These are phyloP conservation scores for Naso thynnoides DNA, from an alignment of 2,797 vertebrate genomes.

Conservation along the genomic window DNA sequence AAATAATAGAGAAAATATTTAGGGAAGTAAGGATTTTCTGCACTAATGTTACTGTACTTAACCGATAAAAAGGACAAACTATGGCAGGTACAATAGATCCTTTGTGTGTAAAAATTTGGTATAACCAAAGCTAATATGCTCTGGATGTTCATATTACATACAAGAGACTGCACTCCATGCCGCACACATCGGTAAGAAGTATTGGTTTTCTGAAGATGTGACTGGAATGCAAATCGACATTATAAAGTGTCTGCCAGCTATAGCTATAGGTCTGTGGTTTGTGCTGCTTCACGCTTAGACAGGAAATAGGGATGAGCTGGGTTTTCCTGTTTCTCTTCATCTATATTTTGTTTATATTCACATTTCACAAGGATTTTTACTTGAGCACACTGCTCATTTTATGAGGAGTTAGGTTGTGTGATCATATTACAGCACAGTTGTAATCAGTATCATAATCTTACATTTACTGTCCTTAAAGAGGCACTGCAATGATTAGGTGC, in stretches of 20 bases:
- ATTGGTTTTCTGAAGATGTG: slow-evolving; percentile 35
- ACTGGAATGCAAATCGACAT: slow-evolving; percentile 47
- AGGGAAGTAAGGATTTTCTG: slow-evolving; percentile 25
- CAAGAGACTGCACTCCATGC: neutral
- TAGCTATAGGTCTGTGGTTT: slow-evolving; percentile 76
- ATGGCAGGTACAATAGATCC: neutral
- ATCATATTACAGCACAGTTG: neutral
- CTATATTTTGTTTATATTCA: slow-evolving; percentile 69
- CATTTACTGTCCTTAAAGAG: neutral
- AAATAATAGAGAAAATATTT: slow-evolving; percentile 18
- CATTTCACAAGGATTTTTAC: slow-evolving; percentile 47
- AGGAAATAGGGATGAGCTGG: slow-evolving; percentile 84
- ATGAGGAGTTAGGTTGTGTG: neutral
- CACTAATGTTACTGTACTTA: slow-evolving; percentile 9
- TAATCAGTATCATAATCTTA: neutral
- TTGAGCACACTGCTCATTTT: slow-evolving; percentile 19
- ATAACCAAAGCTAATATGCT: slow-evolving; percentile 16
- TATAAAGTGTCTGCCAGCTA: slow-evolving; percentile 57
- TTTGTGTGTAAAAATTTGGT: slow-evolving; percentile 3
- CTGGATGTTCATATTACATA: neutral
- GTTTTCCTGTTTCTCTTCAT: slow-evolving; percentile 81
- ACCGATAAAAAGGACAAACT: slow-evolving; percentile 22
- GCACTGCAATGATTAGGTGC: neutral
- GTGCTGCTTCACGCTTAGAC: slow-evolving; percentile 76
- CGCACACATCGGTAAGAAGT: slow-evolving; percentile 13